Percentiles rank a stretch among this genome's conserved stretches.
These are phyloP conservation scores for Sitta europaea DNA, from an alignment of 2,113 vertebrate species.

Conservation along the genomic window DNA sequence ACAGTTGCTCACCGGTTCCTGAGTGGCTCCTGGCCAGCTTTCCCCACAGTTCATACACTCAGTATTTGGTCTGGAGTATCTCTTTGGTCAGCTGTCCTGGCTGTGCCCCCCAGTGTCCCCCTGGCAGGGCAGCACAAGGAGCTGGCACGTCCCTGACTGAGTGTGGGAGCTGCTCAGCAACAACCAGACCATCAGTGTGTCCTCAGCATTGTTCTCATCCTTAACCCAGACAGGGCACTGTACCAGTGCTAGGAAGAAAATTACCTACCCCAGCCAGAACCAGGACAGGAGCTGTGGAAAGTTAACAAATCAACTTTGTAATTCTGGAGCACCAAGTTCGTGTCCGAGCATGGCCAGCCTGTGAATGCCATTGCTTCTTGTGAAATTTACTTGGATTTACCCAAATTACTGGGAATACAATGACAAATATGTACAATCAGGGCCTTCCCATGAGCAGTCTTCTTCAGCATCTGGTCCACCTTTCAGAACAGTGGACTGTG, in stretches of 20 bases:
- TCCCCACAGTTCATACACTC: not conserved
- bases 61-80: not conserved
- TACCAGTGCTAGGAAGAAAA: not conserved
- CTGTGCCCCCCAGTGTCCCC: not conserved
- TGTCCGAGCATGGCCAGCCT: rapidly evolving
- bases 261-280: not conserved
- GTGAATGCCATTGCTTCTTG: rapidly evolving
- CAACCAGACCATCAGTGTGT: not conserved
- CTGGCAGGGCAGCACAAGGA: not conserved
- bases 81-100: not conserved
- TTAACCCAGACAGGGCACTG: not conserved
- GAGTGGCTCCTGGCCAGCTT: not conserved
- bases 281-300: not conserved
- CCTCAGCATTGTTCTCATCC: not conserved
- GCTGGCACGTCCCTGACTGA: not conserved
- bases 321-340: not conserved
- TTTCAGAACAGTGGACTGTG: not conserved
- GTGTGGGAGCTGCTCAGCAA: not conserved
- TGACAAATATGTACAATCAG: not conserved
- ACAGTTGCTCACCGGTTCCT: not conserved
- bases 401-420: not conserved
- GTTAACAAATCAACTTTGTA: not conserved
- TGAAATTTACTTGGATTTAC: not conserved
- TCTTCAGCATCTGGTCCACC: not conserved
- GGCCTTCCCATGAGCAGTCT: not conserved